Evolutionary conservation across 2,797 vertebrate species (phyloP).

Genomic region (Tauraco hartlaubi): DNA sequence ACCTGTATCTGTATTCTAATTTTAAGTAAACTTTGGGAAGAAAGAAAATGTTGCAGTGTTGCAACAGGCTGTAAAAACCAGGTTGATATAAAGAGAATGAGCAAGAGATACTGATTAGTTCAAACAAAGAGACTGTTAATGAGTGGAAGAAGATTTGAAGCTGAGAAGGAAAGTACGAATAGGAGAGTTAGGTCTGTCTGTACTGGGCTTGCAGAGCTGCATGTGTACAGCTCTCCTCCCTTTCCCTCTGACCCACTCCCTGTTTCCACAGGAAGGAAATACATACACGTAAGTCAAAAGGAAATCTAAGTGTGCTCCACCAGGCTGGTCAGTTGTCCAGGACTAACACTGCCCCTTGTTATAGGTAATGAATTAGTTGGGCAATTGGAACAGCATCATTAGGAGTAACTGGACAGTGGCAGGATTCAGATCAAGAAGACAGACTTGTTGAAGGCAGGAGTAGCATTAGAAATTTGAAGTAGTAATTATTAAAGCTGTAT

Average conservation of each 20-base stretch:
- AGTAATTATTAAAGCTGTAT: background rate
- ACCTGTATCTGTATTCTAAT: background rate
- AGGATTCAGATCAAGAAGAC: background rate
- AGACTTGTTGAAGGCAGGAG: background rate
- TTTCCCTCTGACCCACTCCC: background rate
- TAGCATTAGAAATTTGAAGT: background rate
- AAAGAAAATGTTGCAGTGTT: background rate
- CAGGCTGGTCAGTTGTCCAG: background rate
- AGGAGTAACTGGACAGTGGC: background rate
- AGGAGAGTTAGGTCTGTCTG: background rate
- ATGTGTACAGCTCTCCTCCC: background rate
- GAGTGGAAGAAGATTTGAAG: background rate
- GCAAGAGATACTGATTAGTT: background rate
- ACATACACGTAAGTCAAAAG: background rate
- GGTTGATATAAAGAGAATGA: background rate
- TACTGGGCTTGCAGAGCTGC: background rate
- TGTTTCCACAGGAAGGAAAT: conserved; percentile 3
- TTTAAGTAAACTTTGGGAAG: background rate
- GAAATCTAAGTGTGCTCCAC: background rate
- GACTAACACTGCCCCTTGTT: background rate
- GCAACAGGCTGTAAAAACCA: background rate
- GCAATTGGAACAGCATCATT: background rate
- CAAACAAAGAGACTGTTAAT: background rate
- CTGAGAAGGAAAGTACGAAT: background rate
- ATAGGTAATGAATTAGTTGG: background rate